Evolutionary conservation across 2,797 vertebrate species (phyloP), one percentile per base, ranked within the genome.

Genomic region (Sebastes taczanowskii): DNA sequence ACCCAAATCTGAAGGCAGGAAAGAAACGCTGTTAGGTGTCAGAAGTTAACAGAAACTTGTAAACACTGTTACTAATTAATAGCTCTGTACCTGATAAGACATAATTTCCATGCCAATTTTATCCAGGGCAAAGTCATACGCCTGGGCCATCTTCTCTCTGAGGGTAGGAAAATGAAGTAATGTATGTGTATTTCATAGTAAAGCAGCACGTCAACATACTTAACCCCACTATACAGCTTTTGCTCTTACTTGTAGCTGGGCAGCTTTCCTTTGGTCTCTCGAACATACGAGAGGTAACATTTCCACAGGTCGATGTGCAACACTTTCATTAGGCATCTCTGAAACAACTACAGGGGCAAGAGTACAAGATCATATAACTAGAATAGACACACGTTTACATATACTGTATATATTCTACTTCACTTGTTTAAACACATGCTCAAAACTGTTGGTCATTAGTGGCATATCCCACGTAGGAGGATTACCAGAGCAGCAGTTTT

Each of bases 101-200:
- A 99, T 99, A 80, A 99, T 99, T 95, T 99, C 99, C 99, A 99
- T 99, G 91, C 99, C 99, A 88, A 99, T 99, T 96, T 99, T 99
- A 95, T 99, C 99, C 86, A 99, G 94, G 79, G 99, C 99, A 95
- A 99, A 99, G 94, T 99, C 98, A 90, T 99, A 99, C 0, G 99
- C 99, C 95, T 99, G 98, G 76, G 99, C 98, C 99, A 99, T 99
- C 96, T 99, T 99, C 95, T 99, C 98, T 96, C 99, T 99, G 93
- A 78, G 10, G 61, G 78, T 0, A n/a, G 25, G 18, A 52, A 70
- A 59, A 71, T 25, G 4, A 30, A 46, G 25, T 55, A 7, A 68
- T 64, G 34, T 22, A 32, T 42, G 34, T 55, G 11, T 4, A 34
- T n/a, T 22, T 66, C 10, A 20, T 52, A 35, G 23, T 16, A 20